These are phyloP conservation scores for Catalaphyllia jardinei DNA, from an alignment of 64 coral and sea anemone genomes.

Conservation along the genomic window DNA sequence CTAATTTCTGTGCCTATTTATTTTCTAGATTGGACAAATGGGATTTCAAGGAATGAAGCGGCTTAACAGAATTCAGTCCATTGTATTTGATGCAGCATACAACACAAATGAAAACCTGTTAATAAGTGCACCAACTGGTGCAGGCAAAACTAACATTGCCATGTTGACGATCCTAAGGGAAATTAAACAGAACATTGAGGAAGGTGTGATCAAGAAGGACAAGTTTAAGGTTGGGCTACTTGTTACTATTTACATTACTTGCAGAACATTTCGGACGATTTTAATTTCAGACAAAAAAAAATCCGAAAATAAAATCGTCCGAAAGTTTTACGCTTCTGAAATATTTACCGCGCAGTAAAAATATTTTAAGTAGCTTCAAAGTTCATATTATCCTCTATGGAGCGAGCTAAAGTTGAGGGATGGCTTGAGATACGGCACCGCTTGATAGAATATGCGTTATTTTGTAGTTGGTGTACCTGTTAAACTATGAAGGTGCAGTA, in stretches of 20 bases:
- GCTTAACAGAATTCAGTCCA: conserved; percentile 94
- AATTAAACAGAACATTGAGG: conserved; percentile 92
- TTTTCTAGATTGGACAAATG: conserved; percentile 76
- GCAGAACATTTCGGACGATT: no score
- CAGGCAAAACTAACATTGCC: conserved; percentile 97
- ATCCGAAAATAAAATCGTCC: no score
- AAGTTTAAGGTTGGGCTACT: conserved; percentile 84
- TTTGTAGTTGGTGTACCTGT: no score
- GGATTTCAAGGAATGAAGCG: conserved; percentile 89
- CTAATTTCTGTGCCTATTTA: not conserved
- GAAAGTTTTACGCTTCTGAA: no score
- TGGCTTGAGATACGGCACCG: no score
- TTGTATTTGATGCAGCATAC: conserved; percentile 94
- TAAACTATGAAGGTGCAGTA: no score
- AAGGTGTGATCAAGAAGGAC: conserved; percentile 96
- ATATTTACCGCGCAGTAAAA: no score
- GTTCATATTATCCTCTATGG: no score
- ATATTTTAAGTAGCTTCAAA: no score
- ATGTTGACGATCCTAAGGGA: conserved; percentile 92
- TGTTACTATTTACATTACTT: not conserved
- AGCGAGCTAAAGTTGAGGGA: no score
- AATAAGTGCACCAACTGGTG: conserved; percentile 94
- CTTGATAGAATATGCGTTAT: no score
- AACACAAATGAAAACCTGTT: conserved; percentile 95
- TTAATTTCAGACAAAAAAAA: no score